A percentile compares a stretch with the other conserved stretches of the same genome.
These are phyloP conservation scores for Holotrichia oblita DNA, from an alignment of 1,140 invertebrate species.

Conservation along the genomic window DNA sequence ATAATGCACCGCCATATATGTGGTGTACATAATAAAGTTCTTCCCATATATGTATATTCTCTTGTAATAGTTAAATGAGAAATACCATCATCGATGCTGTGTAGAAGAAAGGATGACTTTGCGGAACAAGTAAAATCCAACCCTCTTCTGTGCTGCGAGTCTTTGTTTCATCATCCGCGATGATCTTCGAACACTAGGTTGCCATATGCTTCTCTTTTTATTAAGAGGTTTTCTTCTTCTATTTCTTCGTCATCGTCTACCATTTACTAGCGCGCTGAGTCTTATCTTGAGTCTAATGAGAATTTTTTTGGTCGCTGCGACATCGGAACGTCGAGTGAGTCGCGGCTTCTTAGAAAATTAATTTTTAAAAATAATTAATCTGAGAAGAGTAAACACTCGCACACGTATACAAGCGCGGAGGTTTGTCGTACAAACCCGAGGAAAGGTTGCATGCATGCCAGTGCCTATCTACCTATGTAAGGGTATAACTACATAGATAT, in stretches of 20 bases:
- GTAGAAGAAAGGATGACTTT: slow-evolving; percentile 12
- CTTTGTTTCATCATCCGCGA: neutral
- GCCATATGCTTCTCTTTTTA: neutral
- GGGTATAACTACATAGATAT: too few species aligned
- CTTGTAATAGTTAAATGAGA: neutral
- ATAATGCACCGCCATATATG: slow-evolving; percentile 1
- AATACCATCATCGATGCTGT: neutral
- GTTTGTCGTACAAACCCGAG: too few species aligned
- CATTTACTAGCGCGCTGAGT: neutral
- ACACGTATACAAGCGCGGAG: too few species aligned
- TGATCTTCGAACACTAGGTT: neutral
- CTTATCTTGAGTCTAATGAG: slow-evolving; percentile 2
- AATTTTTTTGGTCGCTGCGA: slow-evolving; percentile 1
- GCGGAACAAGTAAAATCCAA: neutral
- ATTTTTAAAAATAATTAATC: slow-evolving; percentile 3
- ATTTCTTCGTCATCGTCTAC: slow-evolving; percentile 4
- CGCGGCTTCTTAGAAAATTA: slow-evolving; percentile 7
- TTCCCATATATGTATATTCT: too few species aligned
- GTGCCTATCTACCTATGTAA: too few species aligned
- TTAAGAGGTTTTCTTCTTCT: neutral
- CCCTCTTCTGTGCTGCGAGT: neutral
- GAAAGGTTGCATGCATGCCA: too few species aligned
- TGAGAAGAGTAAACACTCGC: neutral
- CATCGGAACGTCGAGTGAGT: neutral
- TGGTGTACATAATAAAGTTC: slow-evolving; percentile 1